Conservation (phyloP, 2,797 vertebrate genomes). For the Meda fulgida region DNA sequence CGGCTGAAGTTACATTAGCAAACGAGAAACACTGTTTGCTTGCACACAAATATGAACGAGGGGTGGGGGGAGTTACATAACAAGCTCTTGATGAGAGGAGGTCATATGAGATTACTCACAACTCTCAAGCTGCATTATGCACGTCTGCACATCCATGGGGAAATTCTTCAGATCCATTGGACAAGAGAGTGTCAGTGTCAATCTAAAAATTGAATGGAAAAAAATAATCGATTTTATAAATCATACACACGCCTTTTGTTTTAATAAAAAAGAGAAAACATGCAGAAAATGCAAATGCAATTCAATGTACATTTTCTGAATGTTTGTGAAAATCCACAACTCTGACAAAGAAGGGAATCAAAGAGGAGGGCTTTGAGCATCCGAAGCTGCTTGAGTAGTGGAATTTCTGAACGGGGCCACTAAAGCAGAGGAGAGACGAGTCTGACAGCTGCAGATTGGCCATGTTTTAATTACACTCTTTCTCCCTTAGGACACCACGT, state of each 20-base stretch:
- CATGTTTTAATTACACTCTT: slow-evolving; percentile 58
- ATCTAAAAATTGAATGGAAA: slow-evolving; percentile 68
- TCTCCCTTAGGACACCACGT: slow-evolving; percentile 25
- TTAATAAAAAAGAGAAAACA: not conserved
- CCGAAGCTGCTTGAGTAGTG: slow-evolving; percentile 30
- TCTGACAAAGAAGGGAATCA: slow-evolving; percentile 27
- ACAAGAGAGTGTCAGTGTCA: slow-evolving; percentile 94
- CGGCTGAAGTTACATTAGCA: slow-evolving; percentile 19
- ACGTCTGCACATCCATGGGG: slow-evolving; percentile 98
- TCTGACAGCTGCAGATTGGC: slow-evolving; percentile 58
- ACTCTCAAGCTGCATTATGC: slow-evolving; percentile 98
- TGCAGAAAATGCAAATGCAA: slow-evolving; percentile 9
- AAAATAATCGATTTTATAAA: not conserved
- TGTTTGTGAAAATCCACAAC: slow-evolving; percentile 12
- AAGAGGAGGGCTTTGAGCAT: slow-evolving; percentile 5
- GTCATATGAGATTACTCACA: slow-evolving; percentile 83
- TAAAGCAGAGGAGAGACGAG: slow-evolving; percentile 36
- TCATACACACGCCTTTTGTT: not conserved
- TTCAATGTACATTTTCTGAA: slow-evolving; percentile 16
- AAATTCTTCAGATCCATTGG: slow-evolving; percentile 99
- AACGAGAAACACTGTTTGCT: slow-evolving; percentile 19
- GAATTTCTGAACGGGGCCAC: slow-evolving; percentile 25
- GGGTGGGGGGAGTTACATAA: slow-evolving; percentile 50
- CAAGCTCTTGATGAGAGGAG: slow-evolving; percentile 45
- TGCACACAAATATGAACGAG: slow-evolving; percentile 16